Base-by-base conservation (phyloP, 1,140 invertebrate species). In the Aleiodes sp. region DNA sequence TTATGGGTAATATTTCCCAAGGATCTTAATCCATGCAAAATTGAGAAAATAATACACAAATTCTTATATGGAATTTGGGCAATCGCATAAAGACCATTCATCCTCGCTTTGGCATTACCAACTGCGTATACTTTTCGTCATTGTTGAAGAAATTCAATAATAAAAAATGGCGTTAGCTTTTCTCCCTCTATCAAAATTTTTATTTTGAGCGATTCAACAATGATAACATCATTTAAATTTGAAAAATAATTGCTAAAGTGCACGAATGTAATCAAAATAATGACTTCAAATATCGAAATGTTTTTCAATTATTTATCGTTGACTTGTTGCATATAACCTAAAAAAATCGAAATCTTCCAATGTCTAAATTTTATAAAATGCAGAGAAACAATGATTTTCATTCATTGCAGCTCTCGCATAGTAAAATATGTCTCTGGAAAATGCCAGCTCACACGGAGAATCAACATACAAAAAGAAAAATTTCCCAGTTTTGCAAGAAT, bases 1-100 rank as follows among this genome's bases (percentile, higher is more conserved):
- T 79, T 78, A 77, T 80, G 78, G 78, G 78, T 80, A 80, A 80
- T 80, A 80, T 80, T 80, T 80, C 78, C 78, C 78, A 80, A 80
- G 78, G 79, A 79, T 79, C 78, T 80, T 80, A 70, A 52, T 52
- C 16, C 7, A 9, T 52, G 26, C 21, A n/a, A n/a, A n/a, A n/a
- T n/a, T n/a, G n/a, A n/a, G 59, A 78, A 76, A 73, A 70, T 75
- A 70, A 68, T 70, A 75, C 70, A 67, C 14, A 43, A 52, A n/a
- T n/a, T 24, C 3, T 21, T 14, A 33, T 37, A 31, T 9, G n/a
- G 12, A 29, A 28, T 35, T 46, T 65, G 16, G 43, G 4, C 16
- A 21, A 10, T 33, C 14, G 43, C 8, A 33, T n/a, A 14, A 28
- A 41, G 35, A n/a, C 8, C 9, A 6, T 8, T 41, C 3, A 6